Base-by-base conservation (phyloP, 1,140 invertebrate species). In the Tribolium castaneum region DNA sequence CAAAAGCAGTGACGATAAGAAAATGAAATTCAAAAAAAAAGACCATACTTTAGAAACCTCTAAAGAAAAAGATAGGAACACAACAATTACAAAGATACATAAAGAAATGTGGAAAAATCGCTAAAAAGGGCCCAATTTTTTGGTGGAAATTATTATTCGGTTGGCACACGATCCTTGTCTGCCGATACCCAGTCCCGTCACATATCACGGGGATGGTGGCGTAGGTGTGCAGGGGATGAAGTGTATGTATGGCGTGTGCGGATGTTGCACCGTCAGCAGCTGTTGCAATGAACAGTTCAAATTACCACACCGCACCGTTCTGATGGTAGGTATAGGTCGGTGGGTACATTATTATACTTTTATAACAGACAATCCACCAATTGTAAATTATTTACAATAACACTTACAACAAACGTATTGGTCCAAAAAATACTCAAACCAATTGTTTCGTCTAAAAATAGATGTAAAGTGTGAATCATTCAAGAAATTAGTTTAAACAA, bases 241-340 rank as follows among this genome's bases (percentile, higher is more conserved):
- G 45, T 25, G 59, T 12, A 19, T 66, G 70, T 71, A 16, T 51
- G 70, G 45, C 70, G 70, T 72, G 70, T 72, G 70, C 70, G 70
- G 70, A 72, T 72, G 70, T 72, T 72, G 70, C 70, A 72, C 70
- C 70, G 70, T 49, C 50, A 45, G 45, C 70, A 72, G 70, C 70
- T 72, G 70, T 72, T 72, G 50, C 70, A 49, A 72, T 25, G 70
- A 72, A 72, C 70, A 72, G 70, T 72, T 72, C 70, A 72, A 49
- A 12, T 72, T 72, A 72, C 70, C 70, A 72, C 22, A 30, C 16
- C 22, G 56, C 9, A 30, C 30, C 49, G 9, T 30, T 30, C 5
- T 30, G 25, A 30, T 30, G 13, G 19, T 62, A 62, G 56, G 56
- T 62, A 62, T 30, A 62, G 9, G 9, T 54, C 19, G 25, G 25